Base-by-base conservation (phyloP, 2,113 vertebrate genomes). In the Riparia riparia region DNA sequence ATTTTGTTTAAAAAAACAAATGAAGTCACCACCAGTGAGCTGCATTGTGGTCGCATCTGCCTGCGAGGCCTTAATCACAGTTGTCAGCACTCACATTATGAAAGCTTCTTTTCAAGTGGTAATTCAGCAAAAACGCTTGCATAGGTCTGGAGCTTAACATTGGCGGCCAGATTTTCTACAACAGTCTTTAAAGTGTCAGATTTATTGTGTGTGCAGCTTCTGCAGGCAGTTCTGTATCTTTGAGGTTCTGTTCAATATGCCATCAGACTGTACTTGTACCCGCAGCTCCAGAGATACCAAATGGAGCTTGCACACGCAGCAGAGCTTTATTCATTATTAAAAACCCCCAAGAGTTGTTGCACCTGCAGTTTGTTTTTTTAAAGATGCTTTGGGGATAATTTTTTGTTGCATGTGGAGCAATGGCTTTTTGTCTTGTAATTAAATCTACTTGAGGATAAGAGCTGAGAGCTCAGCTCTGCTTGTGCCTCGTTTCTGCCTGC, bases 61-160 rank as follows among this genome's bases (percentile, higher is more conserved):
- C 95, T 63, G 63, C 9, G 6, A 90, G 95, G 86, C 78, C 76
- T 92, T 95, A 93, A 96, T 97, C 95, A 84, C 71, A 28, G 78
- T 82, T 94, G 74, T 96, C 95, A 94, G 96, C 96, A 83, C 81
- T 96, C 45, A 7, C 42, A 50, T 96, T 91, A 89, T 92, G 88
- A 95, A 91, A 86, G 78, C 88, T 80, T 37, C 82, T 96, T 95
- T 94, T 93, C 83, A 96, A 96, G 93, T 74, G 90, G 93, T 92
- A 94, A 71, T 91, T 96, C 88, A 88, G 86, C 91, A 96, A 91
- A 96, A 96, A 84, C 37, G 89, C 92, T 95, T 90, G 77, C 92
- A 70, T 39, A 87, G 83, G 78, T 86, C 94, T 95, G 86, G 74
- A 96, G 92, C 91, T 94, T 96, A 58, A 92, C 90, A 21, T 9